These are phyloP conservation scores for Lepilemur septentrionalis DNA, from an alignment of 2,797 vertebrate species.

Conservation along the genomic window DNA sequence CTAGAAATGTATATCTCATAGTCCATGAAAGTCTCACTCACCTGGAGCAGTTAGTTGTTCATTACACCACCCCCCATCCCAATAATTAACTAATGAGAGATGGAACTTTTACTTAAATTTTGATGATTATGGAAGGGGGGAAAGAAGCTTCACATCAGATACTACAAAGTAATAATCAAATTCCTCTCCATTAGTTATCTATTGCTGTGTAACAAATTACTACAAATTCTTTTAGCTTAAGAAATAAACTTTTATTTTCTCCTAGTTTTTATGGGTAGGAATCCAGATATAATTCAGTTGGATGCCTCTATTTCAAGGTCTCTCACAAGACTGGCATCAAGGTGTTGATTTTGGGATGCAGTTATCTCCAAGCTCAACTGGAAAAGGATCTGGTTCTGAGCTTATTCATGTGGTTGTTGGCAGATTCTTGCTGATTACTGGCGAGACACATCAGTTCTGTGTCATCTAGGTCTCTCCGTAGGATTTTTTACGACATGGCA, in stretches of 20 bases:
- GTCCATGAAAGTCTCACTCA: neutral
- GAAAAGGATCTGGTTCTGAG: neutral
- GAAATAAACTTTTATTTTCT: neutral
- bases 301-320: neutral
- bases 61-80: neutral
- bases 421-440: neutral
- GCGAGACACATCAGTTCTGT: neutral
- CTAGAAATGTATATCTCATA: neutral
- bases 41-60: neutral
- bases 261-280: neutral
- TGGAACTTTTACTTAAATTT: slow-evolving; percentile 12
- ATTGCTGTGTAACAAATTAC: neutral
- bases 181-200: neutral
- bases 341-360: neutral
- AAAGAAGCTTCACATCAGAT: neutral
- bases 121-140: neutral
- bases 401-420: neutral
- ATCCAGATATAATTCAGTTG: neutral
- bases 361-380: neutral
- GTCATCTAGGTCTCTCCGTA: neutral
- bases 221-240: neutral
- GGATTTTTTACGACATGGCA: neutral
- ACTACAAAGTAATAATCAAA: neutral
- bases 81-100: neutral
- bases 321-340: neutral